These are phyloP conservation scores for Thecophora atra DNA, from an alignment of 2,888 invertebrate species.

Conservation along the genomic window DNA sequence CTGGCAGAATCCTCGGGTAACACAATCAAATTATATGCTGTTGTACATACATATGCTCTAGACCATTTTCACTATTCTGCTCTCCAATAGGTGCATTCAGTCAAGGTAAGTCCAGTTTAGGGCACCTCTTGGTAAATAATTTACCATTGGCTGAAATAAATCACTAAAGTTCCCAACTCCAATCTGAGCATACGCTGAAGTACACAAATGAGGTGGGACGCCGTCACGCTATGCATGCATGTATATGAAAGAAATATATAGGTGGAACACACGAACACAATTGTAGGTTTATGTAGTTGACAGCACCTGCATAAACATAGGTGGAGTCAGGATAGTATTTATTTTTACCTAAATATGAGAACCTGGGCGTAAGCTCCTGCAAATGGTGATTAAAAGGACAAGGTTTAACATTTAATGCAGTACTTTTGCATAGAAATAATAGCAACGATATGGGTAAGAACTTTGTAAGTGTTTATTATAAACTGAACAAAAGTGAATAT, in stretches of 20 bases:
- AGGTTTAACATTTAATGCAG: too few species aligned
- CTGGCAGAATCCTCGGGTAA: not conserved
- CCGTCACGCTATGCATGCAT: conserved; percentile 38
- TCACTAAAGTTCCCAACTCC: conserved; percentile 51
- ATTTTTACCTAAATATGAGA: conserved; percentile 55
- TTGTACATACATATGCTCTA: not conserved
- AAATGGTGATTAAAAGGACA: too few species aligned
- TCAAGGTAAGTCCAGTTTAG: conserved; percentile 28
- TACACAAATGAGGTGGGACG: conserved; percentile 35
- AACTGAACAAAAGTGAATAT: too few species aligned
- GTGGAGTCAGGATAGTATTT: conserved; percentile 60
- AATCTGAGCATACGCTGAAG: conserved; percentile 24
- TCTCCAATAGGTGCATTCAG: conserved; percentile 29
- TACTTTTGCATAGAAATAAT: too few species aligned
- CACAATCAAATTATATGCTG: not conserved
- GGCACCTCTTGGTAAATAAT: conserved; percentile 64
- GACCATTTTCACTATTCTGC: conserved; percentile 6
- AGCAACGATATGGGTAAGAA: too few species aligned
- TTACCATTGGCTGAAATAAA: conserved; percentile 67
- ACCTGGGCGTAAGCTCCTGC: too few species aligned
- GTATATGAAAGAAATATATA: conserved; percentile 20
- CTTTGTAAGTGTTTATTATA: too few species aligned
- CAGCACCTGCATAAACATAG: conserved; percentile 47
- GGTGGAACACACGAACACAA: conserved; percentile 9
- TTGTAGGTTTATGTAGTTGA: conserved; percentile 24